Percentiles rank a stretch among this genome's conserved stretches.
phyloP scores from a whole-genome alignment of 2,113 vertebrate genomes.

The Notarius lentiginosus region DNA sequence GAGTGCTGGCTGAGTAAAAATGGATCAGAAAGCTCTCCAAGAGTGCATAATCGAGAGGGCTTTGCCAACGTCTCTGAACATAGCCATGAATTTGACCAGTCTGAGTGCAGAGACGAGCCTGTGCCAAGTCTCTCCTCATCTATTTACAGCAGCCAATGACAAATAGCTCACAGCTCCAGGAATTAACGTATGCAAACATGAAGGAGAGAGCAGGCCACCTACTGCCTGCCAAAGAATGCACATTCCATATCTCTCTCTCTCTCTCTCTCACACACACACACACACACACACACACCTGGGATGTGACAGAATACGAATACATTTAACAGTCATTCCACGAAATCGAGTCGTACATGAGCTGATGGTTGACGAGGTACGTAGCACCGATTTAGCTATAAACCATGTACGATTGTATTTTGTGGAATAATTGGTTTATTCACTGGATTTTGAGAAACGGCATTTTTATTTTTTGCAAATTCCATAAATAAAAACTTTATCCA shows the following conservation, averaged over 20 bases:
- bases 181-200: constrained; percentile 46
- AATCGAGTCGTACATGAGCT: too few species aligned
- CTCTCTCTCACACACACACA: neutral
- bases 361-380: too few species aligned
- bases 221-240: constrained; percentile 41
- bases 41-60: constrained; percentile 10
- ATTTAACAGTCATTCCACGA: too few species aligned
- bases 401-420: too few species aligned
- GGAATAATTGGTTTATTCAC: too few species aligned
- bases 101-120: neutral
- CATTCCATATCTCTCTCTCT: constrained; percentile 35
- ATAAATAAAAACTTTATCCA: too few species aligned
- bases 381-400: too few species aligned
- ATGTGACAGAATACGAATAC: too few species aligned
- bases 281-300: neutral
- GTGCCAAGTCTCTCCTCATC: constrained; percentile 35
- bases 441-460: too few species aligned
- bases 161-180: constrained; percentile 37
- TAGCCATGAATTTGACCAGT: constrained; percentile 4
- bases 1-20: constrained; percentile 7
- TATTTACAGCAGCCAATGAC: constrained; percentile 33
- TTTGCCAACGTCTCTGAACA: neutral
- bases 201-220: constrained; percentile 38
- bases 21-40: constrained; percentile 11
- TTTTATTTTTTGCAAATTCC: too few species aligned